phyloP scores from a whole-genome alignment of 2,113 vertebrate genomes.

The Seriola dumerili region DNA sequence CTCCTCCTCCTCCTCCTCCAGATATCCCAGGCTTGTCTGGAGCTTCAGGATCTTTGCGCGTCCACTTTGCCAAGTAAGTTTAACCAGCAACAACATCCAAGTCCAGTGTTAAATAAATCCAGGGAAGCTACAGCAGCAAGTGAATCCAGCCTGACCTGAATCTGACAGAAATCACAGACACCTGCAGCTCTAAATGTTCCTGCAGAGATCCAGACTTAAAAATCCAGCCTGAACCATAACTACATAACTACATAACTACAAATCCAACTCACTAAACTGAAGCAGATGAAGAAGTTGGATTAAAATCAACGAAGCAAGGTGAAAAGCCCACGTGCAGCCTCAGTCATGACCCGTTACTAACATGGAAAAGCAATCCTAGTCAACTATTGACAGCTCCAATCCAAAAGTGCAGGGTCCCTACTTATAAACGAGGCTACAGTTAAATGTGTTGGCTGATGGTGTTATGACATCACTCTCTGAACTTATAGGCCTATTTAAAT shows the following conservation, averaged over 20 bases:
- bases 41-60: slow-evolving; percentile 79
- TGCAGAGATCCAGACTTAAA: too few relatives aligned
- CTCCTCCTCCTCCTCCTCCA: slow-evolving; percentile 48
- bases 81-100: neutral
- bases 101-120: neutral
- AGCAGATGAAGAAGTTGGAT: too few relatives aligned
- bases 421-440: slow-evolving; percentile 69
- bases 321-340: too few relatives aligned
- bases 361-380: too few relatives aligned
- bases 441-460: slow-evolving; percentile 77
- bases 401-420: slow-evolving; percentile 38
- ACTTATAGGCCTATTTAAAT: slow-evolving; percentile 76
- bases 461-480: slow-evolving; percentile 79
- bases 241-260: too few relatives aligned
- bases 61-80: slow-evolving; percentile 89
- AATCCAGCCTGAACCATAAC: too few relatives aligned
- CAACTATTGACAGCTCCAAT: slow-evolving; percentile 40
- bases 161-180: too few relatives aligned
- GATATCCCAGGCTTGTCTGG: slow-evolving; percentile 83
- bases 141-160: neutral
- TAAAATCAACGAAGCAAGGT: too few relatives aligned
- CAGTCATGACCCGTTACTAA: too few relatives aligned
- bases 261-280: too few relatives aligned
- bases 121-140: neutral
- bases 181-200: too few relatives aligned